Evolutionary conservation across 1,140 invertebrate genomes (phyloP).

Genomic region (Metaphire vulgaris): DNA sequence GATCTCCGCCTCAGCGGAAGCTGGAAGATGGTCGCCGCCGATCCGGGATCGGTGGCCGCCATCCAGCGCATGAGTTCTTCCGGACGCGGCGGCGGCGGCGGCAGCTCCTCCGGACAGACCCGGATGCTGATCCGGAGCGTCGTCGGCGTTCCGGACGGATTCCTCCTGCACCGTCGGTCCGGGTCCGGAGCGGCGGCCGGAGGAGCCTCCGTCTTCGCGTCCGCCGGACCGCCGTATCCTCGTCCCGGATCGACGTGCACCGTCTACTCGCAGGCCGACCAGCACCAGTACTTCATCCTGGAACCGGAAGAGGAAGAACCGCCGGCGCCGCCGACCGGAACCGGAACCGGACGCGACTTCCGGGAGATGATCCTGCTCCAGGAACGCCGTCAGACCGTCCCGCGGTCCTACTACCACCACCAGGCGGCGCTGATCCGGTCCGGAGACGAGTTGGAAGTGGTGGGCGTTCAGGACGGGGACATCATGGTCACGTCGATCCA

Average conservation of each 20-base stretch:
- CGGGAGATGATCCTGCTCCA: neutral
- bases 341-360: neutral
- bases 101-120: too few relatives aligned
- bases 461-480: neutral
- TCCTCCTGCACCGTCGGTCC: neutral
- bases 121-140: neutral
- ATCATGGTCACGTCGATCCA: neutral
- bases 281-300: neutral
- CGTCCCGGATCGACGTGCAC: neutral
- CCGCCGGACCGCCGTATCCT: too few relatives aligned
- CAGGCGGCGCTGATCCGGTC: neutral
- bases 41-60: neutral
- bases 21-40: neutral
- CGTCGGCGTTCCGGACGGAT: neutral
- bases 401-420: neutral
- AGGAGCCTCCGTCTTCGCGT: too few relatives aligned
- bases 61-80: neutral
- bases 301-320: neutral
- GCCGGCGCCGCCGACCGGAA: too few relatives aligned
- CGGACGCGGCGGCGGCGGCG: too few relatives aligned
- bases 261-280: neutral
- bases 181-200: too few relatives aligned
- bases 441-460: neutral
- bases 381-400: neutral
- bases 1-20: conserved; percentile 1